Percentiles rank a stretch among this genome's conserved stretches.
These are phyloP conservation scores for Sebastes schlegelii DNA, from an alignment of 2,113 vertebrate genomes.

Conservation along the genomic window DNA sequence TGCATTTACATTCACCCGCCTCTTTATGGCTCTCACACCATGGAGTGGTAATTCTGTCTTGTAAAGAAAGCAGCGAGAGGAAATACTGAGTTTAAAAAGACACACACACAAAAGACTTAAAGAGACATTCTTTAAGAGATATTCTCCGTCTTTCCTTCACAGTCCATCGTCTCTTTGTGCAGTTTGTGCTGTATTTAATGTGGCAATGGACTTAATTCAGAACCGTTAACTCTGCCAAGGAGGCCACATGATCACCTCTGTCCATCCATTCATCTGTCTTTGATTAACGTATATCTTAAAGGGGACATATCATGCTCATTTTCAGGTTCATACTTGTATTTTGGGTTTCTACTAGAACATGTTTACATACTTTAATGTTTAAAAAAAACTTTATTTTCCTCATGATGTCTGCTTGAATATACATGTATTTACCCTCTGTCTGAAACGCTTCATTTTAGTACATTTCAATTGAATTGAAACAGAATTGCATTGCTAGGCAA, in stretches of 20 bases:
- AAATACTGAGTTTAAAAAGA: constrained; percentile 45
- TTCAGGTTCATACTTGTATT: too few species aligned
- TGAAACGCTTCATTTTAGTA: too few species aligned
- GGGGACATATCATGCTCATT: too few species aligned
- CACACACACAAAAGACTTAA: constrained; percentile 39
- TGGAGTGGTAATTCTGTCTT: constrained; percentile 56
- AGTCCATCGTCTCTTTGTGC: background rate
- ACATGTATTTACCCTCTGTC: too few species aligned
- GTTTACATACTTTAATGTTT: too few species aligned
- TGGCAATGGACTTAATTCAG: constrained; percentile 32
- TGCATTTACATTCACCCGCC: constrained; percentile 46
- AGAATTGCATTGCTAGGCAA: too few species aligned
- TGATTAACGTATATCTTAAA: background rate
- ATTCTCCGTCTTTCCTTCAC: constrained; percentile 19
- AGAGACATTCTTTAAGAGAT: background rate
- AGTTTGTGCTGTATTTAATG: constrained; percentile 53
- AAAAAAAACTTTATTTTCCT: too few species aligned
- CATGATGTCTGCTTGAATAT: too few species aligned
- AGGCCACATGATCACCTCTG: background rate
- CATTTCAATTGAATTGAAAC: too few species aligned
- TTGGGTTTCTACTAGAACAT: too few species aligned
- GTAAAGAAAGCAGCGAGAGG: constrained; percentile 42
- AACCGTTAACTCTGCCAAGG: background rate
- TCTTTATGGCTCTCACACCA: constrained; percentile 46
- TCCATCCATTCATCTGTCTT: background rate